Conservation (phyloP, 1,140 invertebrate genomes). For the Drosophila mauritiana region DNA sequence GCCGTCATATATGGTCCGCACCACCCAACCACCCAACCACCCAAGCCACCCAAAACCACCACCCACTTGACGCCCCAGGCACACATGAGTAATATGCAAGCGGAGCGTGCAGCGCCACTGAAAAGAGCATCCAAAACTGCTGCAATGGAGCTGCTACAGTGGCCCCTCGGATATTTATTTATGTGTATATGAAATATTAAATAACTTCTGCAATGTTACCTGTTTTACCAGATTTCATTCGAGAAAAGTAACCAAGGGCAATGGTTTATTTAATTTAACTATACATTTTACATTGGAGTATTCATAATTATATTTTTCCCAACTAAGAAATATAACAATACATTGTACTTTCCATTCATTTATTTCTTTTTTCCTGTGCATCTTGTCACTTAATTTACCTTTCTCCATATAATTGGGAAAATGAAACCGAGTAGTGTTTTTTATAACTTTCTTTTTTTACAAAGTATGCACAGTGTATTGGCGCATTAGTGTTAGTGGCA, state of each 20-base stretch:
- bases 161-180: not conserved
- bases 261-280: too few relatives aligned
- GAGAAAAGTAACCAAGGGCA: too few relatives aligned
- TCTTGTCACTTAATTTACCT: not conserved
- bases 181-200: not conserved
- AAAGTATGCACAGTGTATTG: not conserved
- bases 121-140: constrained; percentile 20
- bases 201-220: not conserved
- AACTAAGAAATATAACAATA: too few relatives aligned
- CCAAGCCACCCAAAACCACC: constrained; percentile 1
- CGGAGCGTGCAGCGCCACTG: constrained; percentile 8
- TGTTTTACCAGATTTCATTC: constrained; percentile 17
- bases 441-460: constrained; percentile 28
- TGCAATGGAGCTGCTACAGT: constrained; percentile 7
- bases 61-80: constrained; percentile 25
- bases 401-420: not conserved
- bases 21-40: constrained; percentile 11
- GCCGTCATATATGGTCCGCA: constrained; percentile 39
- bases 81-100: constrained; percentile 57
- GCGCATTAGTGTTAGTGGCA: constrained; percentile 1
- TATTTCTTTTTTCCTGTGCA: not conserved
- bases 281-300: not conserved
- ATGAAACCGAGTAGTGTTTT: not conserved
- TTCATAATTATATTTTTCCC: too few relatives aligned
- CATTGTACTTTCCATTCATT: too few relatives aligned